These are phyloP conservation scores for Julus scanicus DNA, from an alignment of 2,888 invertebrate genomes.

Conservation along the genomic window DNA sequence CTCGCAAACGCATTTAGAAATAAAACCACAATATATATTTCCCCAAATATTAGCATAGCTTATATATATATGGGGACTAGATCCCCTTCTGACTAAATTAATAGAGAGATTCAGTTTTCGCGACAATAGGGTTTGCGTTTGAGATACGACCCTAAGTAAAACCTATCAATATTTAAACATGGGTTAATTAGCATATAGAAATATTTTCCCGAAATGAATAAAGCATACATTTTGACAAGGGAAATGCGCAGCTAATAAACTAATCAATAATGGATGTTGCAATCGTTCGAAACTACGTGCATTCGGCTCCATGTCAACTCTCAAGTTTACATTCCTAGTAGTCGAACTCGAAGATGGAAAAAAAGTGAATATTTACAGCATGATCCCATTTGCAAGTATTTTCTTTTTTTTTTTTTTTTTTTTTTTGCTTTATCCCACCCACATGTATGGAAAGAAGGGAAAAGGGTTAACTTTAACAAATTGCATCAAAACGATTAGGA, in stretches of 20 bases:
- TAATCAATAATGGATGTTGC: conserved; percentile 38
- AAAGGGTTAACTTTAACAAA: conserved; percentile 38
- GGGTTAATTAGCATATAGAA: conserved; percentile 33
- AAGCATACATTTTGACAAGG: not conserved
- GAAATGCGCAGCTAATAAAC: conserved; percentile 21
- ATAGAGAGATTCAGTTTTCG: not conserved
- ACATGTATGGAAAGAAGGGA: not conserved
- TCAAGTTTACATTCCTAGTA: not conserved
- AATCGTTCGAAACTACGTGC: not conserved
- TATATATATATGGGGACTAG: too few relatives aligned
- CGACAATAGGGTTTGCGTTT: not conserved
- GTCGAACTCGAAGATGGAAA: not conserved
- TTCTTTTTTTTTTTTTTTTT: too few relatives aligned
- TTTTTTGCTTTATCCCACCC: not conserved
- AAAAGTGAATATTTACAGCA: conserved; percentile 7
- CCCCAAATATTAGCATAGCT: too few relatives aligned
- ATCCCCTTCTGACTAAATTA: not conserved
- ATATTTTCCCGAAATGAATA: conserved; percentile 17
- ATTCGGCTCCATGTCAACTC: conserved; percentile 2
- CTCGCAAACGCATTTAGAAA: too few relatives aligned
- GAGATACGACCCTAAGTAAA: not conserved
- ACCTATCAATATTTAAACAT: conserved; percentile 37
- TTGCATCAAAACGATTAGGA: conserved; percentile 45
- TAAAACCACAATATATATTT: too few relatives aligned
- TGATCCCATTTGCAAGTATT: conserved; percentile 44